Conservation (phyloP, 2,797 vertebrate genomes). For the Cynopterus sphinx region DNA sequence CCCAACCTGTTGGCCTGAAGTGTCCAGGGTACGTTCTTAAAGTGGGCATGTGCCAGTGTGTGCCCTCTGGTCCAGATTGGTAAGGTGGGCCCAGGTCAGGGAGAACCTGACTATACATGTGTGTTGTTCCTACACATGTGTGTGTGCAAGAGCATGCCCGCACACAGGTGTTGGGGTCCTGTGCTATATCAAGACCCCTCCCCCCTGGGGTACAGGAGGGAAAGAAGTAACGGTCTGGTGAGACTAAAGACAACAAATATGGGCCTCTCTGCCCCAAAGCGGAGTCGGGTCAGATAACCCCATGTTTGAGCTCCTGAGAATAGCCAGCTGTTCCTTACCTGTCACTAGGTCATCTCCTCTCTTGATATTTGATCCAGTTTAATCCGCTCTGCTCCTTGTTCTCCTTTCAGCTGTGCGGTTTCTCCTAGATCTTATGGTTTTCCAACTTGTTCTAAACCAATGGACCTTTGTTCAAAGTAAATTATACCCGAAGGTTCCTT, state of each 20-base stretch:
- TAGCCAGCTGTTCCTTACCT: not conserved
- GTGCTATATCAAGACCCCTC: not conserved
- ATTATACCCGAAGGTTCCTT: not conserved
- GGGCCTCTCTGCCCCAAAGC: not conserved
- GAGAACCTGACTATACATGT: accelerated
- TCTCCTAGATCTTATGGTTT: not conserved
- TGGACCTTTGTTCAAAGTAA: not conserved
- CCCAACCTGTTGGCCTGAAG: not conserved
- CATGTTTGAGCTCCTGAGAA: accelerated
- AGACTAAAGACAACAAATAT: not conserved
- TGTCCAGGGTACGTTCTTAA: not conserved
- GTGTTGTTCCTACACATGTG: accelerated
- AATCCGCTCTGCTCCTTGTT: not conserved
- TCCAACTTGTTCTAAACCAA: not conserved
- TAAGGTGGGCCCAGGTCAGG: not conserved
- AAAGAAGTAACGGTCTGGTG: not conserved
- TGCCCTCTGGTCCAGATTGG: not conserved
- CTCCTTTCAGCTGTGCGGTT: not conserved
- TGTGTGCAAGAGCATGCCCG: accelerated
- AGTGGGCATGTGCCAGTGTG: not conserved
- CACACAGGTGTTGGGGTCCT: not conserved
- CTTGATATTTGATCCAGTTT: not conserved
- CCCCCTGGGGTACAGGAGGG: not conserved
- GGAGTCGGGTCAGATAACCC: not conserved
- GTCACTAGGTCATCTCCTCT: not conserved